A percentile compares a stretch with the other conserved stretches of the same genome.
Evolutionary conservation across 1,140 invertebrate species (phyloP).

Genomic region (Solen grandis): DNA sequence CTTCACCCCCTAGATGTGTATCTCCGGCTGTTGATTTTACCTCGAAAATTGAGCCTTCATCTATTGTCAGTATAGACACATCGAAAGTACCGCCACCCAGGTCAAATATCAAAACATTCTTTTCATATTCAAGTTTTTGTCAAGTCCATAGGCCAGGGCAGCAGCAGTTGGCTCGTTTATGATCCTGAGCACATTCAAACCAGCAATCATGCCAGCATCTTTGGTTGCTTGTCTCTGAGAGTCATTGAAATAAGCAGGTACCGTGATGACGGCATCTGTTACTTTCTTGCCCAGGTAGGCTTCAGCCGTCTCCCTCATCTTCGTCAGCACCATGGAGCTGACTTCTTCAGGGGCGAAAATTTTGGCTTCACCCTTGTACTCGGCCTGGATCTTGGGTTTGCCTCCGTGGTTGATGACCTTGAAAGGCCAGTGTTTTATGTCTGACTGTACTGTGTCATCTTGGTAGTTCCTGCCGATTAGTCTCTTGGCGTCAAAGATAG

Average conservation of each 20-base stretch:
- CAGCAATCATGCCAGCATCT: no score
- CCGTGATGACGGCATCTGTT: no score
- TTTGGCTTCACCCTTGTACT: conserved; percentile 94
- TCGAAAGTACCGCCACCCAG: conserved; percentile 77
- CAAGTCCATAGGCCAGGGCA: conserved; percentile 82
- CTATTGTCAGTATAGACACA: conserved; percentile 75
- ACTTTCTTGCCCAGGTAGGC: no score
- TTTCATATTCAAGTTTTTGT: conserved; percentile 82
- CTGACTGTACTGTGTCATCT: conserved; percentile 91
- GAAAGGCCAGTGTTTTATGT: conserved; percentile 97
- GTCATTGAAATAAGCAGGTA: no score
- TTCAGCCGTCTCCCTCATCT: no score
- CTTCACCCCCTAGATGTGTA: conserved; percentile 87
- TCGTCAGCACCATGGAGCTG: no score
- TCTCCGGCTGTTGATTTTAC: conserved; percentile 88
- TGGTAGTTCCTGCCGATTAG: conserved; percentile 96
- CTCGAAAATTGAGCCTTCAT: conserved; percentile 86
- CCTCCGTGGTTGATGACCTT: conserved; percentile 69
- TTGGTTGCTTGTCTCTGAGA: no score
- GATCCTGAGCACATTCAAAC: no score
- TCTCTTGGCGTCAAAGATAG: conserved; percentile 91
- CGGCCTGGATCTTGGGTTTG: conserved; percentile 87
- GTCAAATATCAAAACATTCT: conserved; percentile 71
- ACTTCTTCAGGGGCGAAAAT: conserved; percentile 94
- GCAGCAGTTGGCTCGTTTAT: no score